Conservation (phyloP, 2,113 vertebrate species). For the Nasalis larvatus region DNA sequence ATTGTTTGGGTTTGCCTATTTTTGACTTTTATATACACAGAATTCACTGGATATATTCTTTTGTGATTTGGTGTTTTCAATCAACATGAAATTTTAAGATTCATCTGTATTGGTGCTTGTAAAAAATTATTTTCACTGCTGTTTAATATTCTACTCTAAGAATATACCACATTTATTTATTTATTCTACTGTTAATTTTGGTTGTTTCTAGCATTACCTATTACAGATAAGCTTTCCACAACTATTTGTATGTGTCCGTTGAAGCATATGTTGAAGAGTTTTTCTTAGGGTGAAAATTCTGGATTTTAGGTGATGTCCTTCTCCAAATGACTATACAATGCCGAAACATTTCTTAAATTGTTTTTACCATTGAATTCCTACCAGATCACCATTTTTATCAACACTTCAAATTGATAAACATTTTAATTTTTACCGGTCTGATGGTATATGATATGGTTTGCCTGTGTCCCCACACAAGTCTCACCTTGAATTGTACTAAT, state of each 20-base stretch:
- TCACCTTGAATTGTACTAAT: too few relatives aligned
- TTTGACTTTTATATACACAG: background rate
- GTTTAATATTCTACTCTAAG: background rate
- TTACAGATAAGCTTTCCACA: background rate
- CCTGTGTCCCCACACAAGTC: too few relatives aligned
- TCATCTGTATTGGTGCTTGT: background rate
- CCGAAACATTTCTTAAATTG: background rate
- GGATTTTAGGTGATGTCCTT: background rate
- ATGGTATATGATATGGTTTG: background rate
- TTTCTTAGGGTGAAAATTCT: background rate
- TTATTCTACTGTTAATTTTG: background rate
- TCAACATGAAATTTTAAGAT: background rate
- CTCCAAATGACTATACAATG: background rate
- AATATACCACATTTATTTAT: background rate
- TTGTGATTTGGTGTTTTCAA: background rate
- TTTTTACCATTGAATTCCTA: background rate
- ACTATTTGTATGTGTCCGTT: background rate
- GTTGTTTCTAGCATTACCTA: background rate
- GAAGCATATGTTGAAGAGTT: background rate
- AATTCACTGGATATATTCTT: background rate
- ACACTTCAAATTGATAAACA: background rate
- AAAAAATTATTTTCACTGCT: background rate
- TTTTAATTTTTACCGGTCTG: background rate
- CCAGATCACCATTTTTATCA: background rate
- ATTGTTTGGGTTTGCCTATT: background rate